Base-by-base conservation (phyloP, 2,888 invertebrate genomes). In the Pammene fasciana region DNA sequence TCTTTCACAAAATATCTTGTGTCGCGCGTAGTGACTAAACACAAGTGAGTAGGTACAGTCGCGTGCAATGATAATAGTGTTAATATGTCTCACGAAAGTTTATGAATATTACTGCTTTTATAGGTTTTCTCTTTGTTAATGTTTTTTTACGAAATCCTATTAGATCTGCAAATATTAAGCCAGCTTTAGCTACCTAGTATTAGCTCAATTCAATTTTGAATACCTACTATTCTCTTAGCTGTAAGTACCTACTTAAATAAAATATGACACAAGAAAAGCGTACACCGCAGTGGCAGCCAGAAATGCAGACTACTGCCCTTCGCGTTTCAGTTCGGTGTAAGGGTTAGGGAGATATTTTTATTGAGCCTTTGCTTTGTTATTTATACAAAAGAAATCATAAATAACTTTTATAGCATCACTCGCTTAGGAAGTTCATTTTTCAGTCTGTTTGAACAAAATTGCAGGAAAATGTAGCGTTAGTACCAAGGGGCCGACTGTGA, bases 321-420 rank as follows among this genome's bases (percentile, higher is more conserved):
- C n/a, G 36, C 46, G 60, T 7, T 46, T 48, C 14, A n/a, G 10
- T 60, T 14, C 0, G 11, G 10, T 46, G 10, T 60, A 34, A 60
- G 34, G 46, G 60, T 13, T 16, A 13, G 34, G n/a, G 13, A 46
- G n/a, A 14, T 14, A 18, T 14, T 13, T 67, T 43, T 34, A 41
- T 59, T 52, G 10, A 67, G 43, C 13, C 48, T 59, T 52, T 45
- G 5, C 10, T 41, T 57, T 59, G 46, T 56, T 38, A n/a, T 50
- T 41, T 38, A 50, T 57, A 41, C 66, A 57, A 67, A 52, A 34
- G 59, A 59, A 52, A 34, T n/a, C 16, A 11, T 59, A 50, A 26
- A 38, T 16, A 34, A n/a, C 13, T 52, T 16, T 11, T 34, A 34
- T 26, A 26, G 0, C 14, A 34, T 36, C n/a, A 34, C 10, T 46